A percentile compares a stretch with the other conserved stretches of the same genome.
Evolutionary conservation across 2,113 vertebrate species (phyloP).

Genomic region (Cryptoleucopteryx plumbea): DNA sequence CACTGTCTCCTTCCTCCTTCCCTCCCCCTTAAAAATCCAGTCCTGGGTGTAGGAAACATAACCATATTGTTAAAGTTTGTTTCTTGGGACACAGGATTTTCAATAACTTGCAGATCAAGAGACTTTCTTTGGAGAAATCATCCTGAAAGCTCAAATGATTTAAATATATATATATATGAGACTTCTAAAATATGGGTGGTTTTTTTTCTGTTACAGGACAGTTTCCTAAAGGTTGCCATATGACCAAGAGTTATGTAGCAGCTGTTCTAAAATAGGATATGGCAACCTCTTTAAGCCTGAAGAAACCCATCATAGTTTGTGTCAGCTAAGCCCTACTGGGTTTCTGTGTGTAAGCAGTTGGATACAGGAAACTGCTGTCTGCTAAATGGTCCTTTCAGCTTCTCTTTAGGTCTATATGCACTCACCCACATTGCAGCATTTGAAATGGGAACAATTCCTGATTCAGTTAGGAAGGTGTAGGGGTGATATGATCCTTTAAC

Average conservation of each 20-base stretch:
- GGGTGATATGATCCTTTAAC: background rate
- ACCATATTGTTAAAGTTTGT: background rate
- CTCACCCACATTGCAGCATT: background rate
- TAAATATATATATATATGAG: background rate
- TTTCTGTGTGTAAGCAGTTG: constrained; percentile 39
- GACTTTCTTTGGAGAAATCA: constrained; percentile 11
- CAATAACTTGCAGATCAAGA: constrained; percentile 20
- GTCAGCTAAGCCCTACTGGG: constrained; percentile 20
- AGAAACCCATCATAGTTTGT: background rate
- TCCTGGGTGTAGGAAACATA: background rate
- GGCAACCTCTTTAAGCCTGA: constrained; percentile 48
- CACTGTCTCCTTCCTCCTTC: background rate
- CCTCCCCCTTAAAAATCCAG: background rate
- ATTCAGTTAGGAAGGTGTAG: background rate
- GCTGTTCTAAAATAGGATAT: constrained; percentile 45
- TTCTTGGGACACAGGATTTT: constrained; percentile 6
- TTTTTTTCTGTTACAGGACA: background rate
- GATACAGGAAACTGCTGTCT: constrained; percentile 26
- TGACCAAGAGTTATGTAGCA: constrained; percentile 33
- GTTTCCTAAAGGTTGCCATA: constrained; percentile 53
- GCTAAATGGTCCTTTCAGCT: constrained; percentile 52
- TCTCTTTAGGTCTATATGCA: constrained; percentile 16
- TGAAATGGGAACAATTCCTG: constrained; percentile 15
- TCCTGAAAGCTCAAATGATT: constrained; percentile 34
- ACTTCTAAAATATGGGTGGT: background rate